Evolutionary conservation across 2,113 vertebrate species (phyloP).

Genomic region (Ciconia stormi): DNA sequence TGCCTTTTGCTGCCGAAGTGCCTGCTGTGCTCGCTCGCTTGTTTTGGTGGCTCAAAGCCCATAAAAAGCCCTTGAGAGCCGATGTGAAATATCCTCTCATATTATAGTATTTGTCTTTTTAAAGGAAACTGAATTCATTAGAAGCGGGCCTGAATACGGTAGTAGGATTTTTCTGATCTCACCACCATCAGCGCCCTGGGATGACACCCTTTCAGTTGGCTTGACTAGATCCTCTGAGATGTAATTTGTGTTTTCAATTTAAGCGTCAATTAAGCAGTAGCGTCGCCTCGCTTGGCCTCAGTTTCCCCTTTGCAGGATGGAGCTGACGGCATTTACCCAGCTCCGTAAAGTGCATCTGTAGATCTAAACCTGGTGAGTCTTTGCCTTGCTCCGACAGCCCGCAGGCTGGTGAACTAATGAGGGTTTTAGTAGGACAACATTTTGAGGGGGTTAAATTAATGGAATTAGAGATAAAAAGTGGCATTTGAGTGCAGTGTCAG

Average conservation of each 20-base stretch:
- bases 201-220: not conserved
- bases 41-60: conserved; percentile 26
- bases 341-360: not conserved
- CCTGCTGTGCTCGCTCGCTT: conserved; percentile 33
- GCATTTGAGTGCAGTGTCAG: not conserved
- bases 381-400: not conserved
- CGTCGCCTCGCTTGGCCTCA: not conserved
- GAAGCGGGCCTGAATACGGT: not conserved
- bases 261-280: not conserved
- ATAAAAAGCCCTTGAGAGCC: conserved; percentile 15
- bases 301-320: not conserved
- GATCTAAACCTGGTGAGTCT: not conserved
- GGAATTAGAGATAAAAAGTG: not conserved
- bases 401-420: not conserved
- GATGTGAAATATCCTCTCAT: not conserved
- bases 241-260: not conserved
- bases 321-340: not conserved
- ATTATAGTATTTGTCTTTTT: conserved; percentile 8
- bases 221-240: not conserved
- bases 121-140: conserved; percentile 20
- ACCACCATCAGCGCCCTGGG: not conserved
- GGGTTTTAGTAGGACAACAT: not conserved
- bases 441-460: not conserved
- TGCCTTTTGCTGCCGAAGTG: not conserved
- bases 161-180: not conserved